A percentile compares a stretch with the other conserved stretches of the same genome.
Evolutionary conservation across 2,888 invertebrate species (phyloP).

Genomic region (Pemphredon lugubris): DNA sequence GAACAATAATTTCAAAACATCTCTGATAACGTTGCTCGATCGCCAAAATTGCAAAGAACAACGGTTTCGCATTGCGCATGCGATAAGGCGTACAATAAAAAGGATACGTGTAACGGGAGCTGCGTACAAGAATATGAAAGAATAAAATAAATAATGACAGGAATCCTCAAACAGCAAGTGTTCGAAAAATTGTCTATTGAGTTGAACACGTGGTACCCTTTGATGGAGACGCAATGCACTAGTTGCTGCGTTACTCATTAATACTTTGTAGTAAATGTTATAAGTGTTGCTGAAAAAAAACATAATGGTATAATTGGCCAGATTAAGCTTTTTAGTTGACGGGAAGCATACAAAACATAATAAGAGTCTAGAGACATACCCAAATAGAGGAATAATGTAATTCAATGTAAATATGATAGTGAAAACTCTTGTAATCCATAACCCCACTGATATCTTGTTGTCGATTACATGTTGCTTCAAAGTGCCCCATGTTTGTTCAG

Average conservation of each 20-base stretch:
- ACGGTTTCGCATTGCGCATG: too few species aligned
- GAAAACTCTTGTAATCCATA: conserved; percentile 93
- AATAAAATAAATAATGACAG: conserved; percentile 97
- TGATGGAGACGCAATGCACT: conserved; percentile 97
- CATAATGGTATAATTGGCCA: too few species aligned
- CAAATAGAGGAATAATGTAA: conserved; percentile 94
- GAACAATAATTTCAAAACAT: conserved; percentile 21
- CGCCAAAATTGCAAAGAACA: too few species aligned
- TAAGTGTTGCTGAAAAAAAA: conserved; percentile 84
- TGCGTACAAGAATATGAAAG: conserved; percentile 95
- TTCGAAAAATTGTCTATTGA: conserved; percentile 92
- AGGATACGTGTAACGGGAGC: conserved; percentile 95
- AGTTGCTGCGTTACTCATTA: conserved; percentile 96
- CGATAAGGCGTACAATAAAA: conserved; percentile 79
- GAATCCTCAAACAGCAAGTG: conserved; percentile 93
- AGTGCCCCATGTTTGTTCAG: conserved; percentile 84
- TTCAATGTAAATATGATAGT: conserved; percentile 92
- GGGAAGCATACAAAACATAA: conserved; percentile 54
- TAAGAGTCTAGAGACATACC: conserved; percentile 84
- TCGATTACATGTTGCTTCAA: conserved; percentile 88
- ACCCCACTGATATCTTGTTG: conserved; percentile 92
- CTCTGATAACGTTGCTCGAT: too few species aligned
- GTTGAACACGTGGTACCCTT: conserved; percentile 91
- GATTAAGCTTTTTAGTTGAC: conserved; percentile 35
- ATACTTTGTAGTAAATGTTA: conserved; percentile 94